These are phyloP conservation scores for Percopsis omiscomaycus DNA, from an alignment of 2,797 vertebrate genomes.

Conservation along the genomic window DNA sequence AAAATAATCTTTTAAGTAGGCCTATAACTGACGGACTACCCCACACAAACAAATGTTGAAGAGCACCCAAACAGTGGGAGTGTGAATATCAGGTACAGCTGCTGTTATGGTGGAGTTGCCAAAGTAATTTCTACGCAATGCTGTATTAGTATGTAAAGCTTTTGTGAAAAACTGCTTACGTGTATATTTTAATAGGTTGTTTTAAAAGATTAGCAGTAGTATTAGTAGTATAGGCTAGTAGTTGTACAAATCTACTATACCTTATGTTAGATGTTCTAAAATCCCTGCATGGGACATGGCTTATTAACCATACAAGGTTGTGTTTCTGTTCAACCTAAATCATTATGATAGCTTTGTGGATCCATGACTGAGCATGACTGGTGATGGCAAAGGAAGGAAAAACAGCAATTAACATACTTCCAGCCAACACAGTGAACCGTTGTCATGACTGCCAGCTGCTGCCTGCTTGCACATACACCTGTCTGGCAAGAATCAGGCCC, in stretches of 20 bases:
- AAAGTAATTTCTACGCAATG: too few relatives aligned
- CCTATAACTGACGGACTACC: not conserved
- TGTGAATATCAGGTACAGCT: not conserved
- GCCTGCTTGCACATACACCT: constrained; percentile 64
- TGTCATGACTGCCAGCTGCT: constrained; percentile 71
- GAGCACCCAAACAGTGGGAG: not conserved
- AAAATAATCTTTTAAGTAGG: not conserved
- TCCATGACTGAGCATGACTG: constrained; percentile 40
- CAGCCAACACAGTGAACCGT: constrained; percentile 38
- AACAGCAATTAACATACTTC: constrained; percentile 59
- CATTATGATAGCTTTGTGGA: constrained; percentile 26
- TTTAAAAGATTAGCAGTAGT: too few relatives aligned
- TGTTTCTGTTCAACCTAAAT: constrained; percentile 31
- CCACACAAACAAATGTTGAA: not conserved
- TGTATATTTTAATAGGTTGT: too few relatives aligned
- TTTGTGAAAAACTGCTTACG: too few relatives aligned
- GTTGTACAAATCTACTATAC: too few relatives aligned
- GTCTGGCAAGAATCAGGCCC: constrained; percentile 57
- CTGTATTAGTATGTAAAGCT: too few relatives aligned
- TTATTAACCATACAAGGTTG: constrained; percentile 9
- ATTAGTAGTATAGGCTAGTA: too few relatives aligned
- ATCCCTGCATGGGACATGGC: too few relatives aligned
- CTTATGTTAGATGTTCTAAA: too few relatives aligned
- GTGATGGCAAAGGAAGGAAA: constrained; percentile 35
- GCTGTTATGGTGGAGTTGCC: not conserved